Evolutionary conservation across 2,888 invertebrate species (phyloP).

Genomic region (Zaprionus obscuricornis): DNA sequence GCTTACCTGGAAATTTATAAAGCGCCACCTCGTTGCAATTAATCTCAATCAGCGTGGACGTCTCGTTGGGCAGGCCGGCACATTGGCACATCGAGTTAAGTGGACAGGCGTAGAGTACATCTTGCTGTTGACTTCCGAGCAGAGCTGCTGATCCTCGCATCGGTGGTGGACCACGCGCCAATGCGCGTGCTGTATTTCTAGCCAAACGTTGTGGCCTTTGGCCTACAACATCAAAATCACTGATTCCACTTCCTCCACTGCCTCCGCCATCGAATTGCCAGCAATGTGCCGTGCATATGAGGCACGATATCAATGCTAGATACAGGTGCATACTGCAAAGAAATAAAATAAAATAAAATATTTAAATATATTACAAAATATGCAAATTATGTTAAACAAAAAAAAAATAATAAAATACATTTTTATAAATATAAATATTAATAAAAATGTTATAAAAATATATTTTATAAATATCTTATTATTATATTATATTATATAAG

Average conservation of each 20-base stretch:
- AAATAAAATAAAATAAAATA: neutral
- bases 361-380: neutral
- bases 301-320: slow-evolving; percentile 82
- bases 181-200: slow-evolving; percentile 55
- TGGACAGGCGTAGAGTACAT: slow-evolving; percentile 83
- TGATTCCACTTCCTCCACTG: slow-evolving; percentile 65
- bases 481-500: too few relatives aligned
- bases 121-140: slow-evolving; percentile 82
- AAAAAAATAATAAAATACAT: too few relatives aligned
- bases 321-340: slow-evolving; percentile 66
- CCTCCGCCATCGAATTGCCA: slow-evolving; percentile 83
- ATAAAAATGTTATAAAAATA: too few relatives aligned
- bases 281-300: slow-evolving; percentile 80
- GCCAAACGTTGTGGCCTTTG: slow-evolving; percentile 43
- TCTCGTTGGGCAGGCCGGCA: slow-evolving; percentile 83
- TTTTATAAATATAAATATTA: too few relatives aligned
- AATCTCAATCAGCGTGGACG: slow-evolving; percentile 83
- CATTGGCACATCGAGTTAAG: slow-evolving; percentile 84
- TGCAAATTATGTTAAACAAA: neutral
- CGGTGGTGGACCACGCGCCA: slow-evolving; percentile 53
- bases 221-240: slow-evolving; percentile 4
- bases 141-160: slow-evolving; percentile 74
- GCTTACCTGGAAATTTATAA: slow-evolving; percentile 84
- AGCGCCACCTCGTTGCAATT: slow-evolving; percentile 84
- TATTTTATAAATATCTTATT: too few relatives aligned